Conservation (phyloP, 2,797 vertebrate species). For the Nothura maculosa region DNA sequence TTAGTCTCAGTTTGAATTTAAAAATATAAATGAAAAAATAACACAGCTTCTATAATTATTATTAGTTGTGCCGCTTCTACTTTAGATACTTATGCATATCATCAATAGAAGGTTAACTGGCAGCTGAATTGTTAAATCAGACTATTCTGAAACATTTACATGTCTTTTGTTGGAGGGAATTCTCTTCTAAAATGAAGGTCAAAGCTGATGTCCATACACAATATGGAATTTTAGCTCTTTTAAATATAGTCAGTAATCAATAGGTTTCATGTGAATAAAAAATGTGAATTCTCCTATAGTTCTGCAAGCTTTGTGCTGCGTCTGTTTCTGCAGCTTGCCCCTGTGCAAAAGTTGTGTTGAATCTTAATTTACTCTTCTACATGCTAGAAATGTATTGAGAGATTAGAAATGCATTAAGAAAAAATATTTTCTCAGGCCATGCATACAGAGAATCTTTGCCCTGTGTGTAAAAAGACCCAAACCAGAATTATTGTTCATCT, state of each 20-base stretch:
- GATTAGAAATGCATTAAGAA: not conserved
- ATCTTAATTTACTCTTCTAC: not conserved
- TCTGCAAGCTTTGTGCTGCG: not conserved
- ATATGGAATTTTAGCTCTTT: not conserved
- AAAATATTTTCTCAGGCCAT: not conserved
- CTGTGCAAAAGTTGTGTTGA: not conserved
- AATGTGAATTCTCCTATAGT: not conserved
- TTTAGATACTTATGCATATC: not conserved
- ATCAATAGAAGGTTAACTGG: not conserved
- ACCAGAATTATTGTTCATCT: not conserved
- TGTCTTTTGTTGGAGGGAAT: not conserved
- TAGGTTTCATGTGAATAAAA: not conserved
- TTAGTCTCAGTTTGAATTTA: not conserved
- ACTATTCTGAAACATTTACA: not conserved
- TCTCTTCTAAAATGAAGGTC: not conserved
- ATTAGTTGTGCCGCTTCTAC: not conserved
- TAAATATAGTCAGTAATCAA: not conserved
- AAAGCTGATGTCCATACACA: not conserved
- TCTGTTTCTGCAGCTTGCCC: not conserved
- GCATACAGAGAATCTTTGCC: no score
- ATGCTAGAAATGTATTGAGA: not conserved
- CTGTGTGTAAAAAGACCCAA: not conserved
- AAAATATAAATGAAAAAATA: conserved; percentile 5
- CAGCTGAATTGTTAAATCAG: not conserved
- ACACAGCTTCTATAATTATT: not conserved